A percentile compares a stretch with the other conserved stretches of the same genome.
These are phyloP conservation scores for Pitangus sulphuratus DNA, from an alignment of 2,797 vertebrate species.

Conservation along the genomic window DNA sequence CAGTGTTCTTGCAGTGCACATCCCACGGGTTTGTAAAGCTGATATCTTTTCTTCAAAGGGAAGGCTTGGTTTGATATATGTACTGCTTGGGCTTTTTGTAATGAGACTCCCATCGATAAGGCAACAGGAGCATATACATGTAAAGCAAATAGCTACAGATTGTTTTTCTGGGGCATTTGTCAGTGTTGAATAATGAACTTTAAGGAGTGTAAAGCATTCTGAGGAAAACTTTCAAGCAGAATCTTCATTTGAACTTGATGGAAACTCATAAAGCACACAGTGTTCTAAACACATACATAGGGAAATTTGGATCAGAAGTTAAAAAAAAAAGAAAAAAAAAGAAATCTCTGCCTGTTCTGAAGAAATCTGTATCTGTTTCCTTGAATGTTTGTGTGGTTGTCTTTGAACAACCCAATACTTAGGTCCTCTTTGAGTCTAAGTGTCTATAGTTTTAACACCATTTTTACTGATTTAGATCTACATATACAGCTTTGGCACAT, in stretches of 20 bases:
- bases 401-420: background rate
- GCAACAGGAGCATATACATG: background rate
- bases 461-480: background rate
- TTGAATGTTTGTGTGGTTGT: background rate
- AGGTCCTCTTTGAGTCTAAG: background rate
- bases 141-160: background rate
- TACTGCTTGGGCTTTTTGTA: background rate
- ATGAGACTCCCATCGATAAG: background rate
- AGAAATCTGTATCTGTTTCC: background rate
- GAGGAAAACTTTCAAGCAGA: background rate
- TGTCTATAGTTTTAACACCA: background rate
- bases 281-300: background rate
- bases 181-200: background rate
- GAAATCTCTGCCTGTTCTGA: background rate
- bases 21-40: background rate
- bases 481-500: accelerated
- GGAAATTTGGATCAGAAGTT: background rate
- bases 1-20: background rate
- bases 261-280: background rate
- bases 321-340: background rate
- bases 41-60: background rate
- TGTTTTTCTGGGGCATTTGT: background rate
- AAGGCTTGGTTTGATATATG: background rate
- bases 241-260: background rate
- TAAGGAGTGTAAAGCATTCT: background rate